Conservation (phyloP, 2,797 vertebrate species). For the Lepus townsendii region DNA sequence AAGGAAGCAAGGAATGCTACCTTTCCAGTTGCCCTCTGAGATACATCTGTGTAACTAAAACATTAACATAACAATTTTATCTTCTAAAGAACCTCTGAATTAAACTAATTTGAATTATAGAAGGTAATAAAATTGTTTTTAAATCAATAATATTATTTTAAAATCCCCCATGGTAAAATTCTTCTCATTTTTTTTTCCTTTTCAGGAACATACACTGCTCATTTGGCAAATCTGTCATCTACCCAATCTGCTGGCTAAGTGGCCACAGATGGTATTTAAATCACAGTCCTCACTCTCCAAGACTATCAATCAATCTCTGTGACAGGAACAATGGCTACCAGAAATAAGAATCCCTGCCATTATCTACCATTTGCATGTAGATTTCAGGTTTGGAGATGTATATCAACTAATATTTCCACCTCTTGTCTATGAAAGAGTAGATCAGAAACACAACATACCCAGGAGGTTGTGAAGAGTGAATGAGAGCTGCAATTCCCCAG, state of each 20-base stretch:
- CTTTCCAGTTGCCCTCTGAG: background rate
- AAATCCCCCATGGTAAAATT: constrained; percentile 20
- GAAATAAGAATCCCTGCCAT: background rate
- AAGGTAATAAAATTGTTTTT: constrained; percentile 19
- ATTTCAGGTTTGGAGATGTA: background rate
- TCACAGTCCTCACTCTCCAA: constrained; percentile 35
- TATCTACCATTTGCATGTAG: background rate
- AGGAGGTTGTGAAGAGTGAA: background rate
- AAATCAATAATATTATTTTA: constrained; percentile 41
- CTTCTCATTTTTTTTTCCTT: background rate
- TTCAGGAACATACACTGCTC: constrained; percentile 50
- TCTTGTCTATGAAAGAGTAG: background rate
- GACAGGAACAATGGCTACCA: background rate
- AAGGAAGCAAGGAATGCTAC: background rate
- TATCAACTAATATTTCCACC: background rate
- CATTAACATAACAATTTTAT: background rate
- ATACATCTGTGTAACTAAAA: background rate
- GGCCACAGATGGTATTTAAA: constrained; percentile 70
- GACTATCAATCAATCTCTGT: constrained; percentile 40
- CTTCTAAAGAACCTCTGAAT: constrained; percentile 10
- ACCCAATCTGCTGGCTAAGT: constrained; percentile 20
- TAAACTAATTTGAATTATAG: background rate
- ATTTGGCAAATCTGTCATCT: constrained; percentile 34
- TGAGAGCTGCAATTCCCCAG: background rate
- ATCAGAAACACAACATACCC: background rate